phyloP scores from a whole-genome alignment of 2,113 vertebrate genomes.

The Pedetes capensis region DNA sequence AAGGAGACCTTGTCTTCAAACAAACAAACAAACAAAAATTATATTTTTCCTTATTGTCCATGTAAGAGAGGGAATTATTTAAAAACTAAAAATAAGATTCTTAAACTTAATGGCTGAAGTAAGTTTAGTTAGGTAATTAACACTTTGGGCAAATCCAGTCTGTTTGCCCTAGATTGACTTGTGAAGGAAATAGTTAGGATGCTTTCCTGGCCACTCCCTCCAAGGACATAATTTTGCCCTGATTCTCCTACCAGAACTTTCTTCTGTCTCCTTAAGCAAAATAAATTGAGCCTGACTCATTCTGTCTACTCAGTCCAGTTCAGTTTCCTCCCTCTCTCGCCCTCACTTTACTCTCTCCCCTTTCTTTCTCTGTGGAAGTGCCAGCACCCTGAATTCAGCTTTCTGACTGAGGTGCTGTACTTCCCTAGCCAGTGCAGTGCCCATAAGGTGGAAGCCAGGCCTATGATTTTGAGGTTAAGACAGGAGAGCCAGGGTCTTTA shows the following conservation, averaged over 20 bases:
- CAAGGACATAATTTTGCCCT: neutral
- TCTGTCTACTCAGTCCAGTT: neutral
- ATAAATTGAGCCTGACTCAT: neutral
- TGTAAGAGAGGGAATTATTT: neutral
- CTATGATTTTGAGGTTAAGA: neutral
- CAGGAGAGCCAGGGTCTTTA: neutral
- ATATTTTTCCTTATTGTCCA: neutral
- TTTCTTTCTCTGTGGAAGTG: no score
- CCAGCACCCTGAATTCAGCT: neutral
- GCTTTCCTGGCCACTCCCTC: neutral
- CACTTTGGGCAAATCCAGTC: neutral
- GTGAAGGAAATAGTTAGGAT: neutral
- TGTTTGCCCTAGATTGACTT: neutral
- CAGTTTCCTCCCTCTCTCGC: no score
- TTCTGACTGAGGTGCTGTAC: neutral
- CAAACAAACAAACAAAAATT: neutral
- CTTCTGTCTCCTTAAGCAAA: neutral
- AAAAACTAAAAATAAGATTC: neutral
- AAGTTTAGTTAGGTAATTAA: neutral
- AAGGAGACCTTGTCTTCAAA: neutral
- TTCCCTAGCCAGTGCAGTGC: neutral
- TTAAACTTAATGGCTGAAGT: neutral
- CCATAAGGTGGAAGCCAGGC: neutral
- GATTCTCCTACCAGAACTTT: neutral
- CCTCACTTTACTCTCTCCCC: neutral